A percentile compares a stretch with the other conserved stretches of the same genome.
These are phyloP conservation scores for Halictus rubicundus DNA, from an alignment of 1,140 invertebrate genomes.

Conservation along the genomic window DNA sequence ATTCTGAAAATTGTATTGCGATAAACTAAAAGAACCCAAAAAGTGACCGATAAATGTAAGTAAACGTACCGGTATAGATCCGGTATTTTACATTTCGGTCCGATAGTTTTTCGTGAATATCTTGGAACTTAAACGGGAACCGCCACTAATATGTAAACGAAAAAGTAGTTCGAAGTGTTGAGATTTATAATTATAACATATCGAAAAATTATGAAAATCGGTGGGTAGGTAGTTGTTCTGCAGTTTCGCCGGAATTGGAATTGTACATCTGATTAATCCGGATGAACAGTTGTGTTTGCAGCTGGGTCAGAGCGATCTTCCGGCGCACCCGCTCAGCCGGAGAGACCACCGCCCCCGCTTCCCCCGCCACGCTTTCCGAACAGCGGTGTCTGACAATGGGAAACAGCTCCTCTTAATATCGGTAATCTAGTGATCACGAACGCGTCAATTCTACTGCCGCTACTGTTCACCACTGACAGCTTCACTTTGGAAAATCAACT, in stretches of 20 bases:
- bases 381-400: conserved; percentile 87
- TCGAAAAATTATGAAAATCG: no score
- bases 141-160: no score
- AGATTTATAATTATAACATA: no score
- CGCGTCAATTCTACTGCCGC: conserved; percentile 74
- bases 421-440: conserved; percentile 77
- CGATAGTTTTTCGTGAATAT: no score
- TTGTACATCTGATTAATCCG: conserved; percentile 51
- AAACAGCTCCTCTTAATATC: conserved; percentile 81
- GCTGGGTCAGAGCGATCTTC: conserved; percentile 85
- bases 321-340: conserved; percentile 81
- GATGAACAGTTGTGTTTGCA: conserved; percentile 80
- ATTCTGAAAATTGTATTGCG: no score
- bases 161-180: no score
- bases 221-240: no score
- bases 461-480: conserved; percentile 71
- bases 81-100: no score
- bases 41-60: no score
- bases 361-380: conserved; percentile 85
- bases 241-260: not conserved
- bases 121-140: no score
- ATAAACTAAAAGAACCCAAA: no score
- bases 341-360: conserved; percentile 84
- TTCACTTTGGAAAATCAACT: conserved; percentile 80
- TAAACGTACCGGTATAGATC: no score